Evolutionary conservation across 2,113 vertebrate species (phyloP).

Genomic region (Rhinolophus ferrumequinum): DNA sequence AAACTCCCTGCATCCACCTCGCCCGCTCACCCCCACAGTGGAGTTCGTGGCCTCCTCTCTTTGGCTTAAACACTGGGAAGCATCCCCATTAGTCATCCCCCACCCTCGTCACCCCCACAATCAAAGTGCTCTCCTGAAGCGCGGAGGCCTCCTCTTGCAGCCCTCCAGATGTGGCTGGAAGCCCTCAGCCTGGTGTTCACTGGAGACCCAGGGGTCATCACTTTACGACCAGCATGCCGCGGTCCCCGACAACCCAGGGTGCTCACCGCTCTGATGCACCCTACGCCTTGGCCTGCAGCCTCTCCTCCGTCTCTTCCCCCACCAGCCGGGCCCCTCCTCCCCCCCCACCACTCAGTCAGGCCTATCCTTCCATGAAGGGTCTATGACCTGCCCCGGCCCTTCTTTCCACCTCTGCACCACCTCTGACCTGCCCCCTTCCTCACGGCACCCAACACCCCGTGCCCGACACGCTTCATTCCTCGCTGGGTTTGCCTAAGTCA

Average conservation of each 20-base stretch:
- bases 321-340: background rate
- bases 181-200: fast-evolving
- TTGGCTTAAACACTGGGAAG: background rate
- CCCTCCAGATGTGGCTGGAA: background rate
- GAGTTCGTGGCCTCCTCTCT: background rate
- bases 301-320: background rate
- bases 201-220: background rate
- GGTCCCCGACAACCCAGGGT: background rate
- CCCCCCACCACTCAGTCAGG: background rate
- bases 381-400: background rate
- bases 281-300: background rate
- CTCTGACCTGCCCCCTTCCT: background rate
- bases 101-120: background rate
- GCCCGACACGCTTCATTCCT: background rate
- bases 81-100: background rate
- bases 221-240: background rate
- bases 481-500: background rate
- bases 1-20: background rate
- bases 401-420: background rate
- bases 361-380: background rate
- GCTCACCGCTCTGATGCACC: fast-evolving
- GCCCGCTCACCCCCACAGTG: background rate
- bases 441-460: background rate
- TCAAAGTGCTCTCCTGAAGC: background rate
- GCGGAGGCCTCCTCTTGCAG: fast-evolving